Evolutionary conservation across 2,113 vertebrate genomes (phyloP), one percentile per base, ranked within the genome.

Genomic region (Dryoscopus gambensis): DNA sequence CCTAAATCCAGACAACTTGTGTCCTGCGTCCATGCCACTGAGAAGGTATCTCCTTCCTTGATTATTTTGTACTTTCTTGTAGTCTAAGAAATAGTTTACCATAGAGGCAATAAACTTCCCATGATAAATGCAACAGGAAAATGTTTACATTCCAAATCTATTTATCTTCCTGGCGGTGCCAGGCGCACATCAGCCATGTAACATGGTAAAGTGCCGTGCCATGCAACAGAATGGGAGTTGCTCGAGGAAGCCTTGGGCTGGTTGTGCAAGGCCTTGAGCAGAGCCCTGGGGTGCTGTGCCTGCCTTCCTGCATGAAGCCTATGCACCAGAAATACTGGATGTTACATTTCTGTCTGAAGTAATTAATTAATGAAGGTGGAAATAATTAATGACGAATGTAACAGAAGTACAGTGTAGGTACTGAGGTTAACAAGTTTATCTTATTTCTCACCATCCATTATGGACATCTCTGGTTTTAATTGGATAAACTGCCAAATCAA

Each of bases 381-480:
- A 98, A 98, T 98, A 98, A 98, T 98, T 98, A 88, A 98, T 98
- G 97, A 95, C 93, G 88, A 92, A 91, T 93, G 97, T 98, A 98
- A 98, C 91, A 97, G 95, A 98, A 98, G 95, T 78, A 96, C 88
- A 79, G 85, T 59, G 84, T 81, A 96, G 94, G 84, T 96, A 96
- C 91, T 62, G 92, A 97, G 92, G 90, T 95, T 96, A 97, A 96
- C 68, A 87, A 88, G 64, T 97, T 97, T 97, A 97, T 96, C 96
- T 97, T 94, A 94, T 93, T 95, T 95, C 92, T 95, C 17, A 46
- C 87, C n/a, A 70, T 83, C 49, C 56, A 37, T 95, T 95, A 94
- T 81, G 64, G 46, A 49, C 47, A 78, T 84, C 67, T 91, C 68
- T 93, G 87, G 93, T 95, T 96, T 95, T 87, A 93, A 91, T 90